Evolutionary conservation across 2,113 vertebrate genomes (phyloP), one percentile per base, ranked within the genome.

Genomic region (Turnix velox): DNA sequence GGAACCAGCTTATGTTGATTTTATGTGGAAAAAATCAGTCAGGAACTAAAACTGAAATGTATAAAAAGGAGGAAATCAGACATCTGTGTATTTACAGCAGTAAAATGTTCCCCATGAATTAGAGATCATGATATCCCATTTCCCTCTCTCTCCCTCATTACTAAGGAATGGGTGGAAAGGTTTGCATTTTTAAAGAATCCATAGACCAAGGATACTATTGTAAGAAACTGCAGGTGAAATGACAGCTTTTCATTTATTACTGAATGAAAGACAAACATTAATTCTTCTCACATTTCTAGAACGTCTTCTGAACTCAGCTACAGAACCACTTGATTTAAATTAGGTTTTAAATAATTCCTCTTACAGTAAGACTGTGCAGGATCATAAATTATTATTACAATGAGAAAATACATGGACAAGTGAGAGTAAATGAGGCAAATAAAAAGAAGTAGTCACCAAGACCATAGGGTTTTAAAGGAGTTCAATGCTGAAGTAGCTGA

Each of bases 111-210:
- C 77, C 76, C 49, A 75, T 94, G 93, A 90, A 84, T 95, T 90
- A 88, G 65, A 93, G 55, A 88, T 81, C 68, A 45, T 18, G 68
- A 84, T 90, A 92, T 81, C 76, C 48, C 20, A 79, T 88, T 90
- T 96, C 94, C 79, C 55, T 84, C 79, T 80, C 72, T 69, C 55
- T 69, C 31, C 62, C 73, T 89, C 86, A 81, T 94, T 78, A 92
- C 61, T 77, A 93, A 91, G 69, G 88, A 92, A 84, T 88, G 91
- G 77, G 37, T 84, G 69, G 86, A 96, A 93, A 92, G 48, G 12
- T 92, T 93, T 94, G 67, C 85, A 81, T 92, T 93, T 92, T 81
- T 88, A 84, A 94, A 93, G 61, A 90, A 96, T 93, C 30, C 77
- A 65, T 54, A 82, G 65, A 49, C 37, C 30, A n/a, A 48, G 57